A percentile compares a stretch with the other conserved stretches of the same genome.
These are phyloP conservation scores for Ambastaia sidthimunki DNA, from an alignment of 2,797 vertebrate species.

Conservation along the genomic window DNA sequence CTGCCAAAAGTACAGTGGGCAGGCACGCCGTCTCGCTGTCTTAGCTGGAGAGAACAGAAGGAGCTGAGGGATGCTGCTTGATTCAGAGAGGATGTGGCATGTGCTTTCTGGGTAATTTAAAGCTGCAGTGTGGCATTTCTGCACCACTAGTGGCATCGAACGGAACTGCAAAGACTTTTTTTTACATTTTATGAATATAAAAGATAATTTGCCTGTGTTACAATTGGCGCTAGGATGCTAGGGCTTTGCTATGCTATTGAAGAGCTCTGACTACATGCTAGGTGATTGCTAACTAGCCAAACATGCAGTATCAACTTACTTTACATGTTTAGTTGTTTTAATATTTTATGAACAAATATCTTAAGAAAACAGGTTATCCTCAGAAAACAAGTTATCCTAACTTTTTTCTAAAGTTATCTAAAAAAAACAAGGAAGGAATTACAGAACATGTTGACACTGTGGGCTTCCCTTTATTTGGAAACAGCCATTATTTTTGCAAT, in stretches of 20 bases:
- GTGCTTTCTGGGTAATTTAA: constrained; percentile 26
- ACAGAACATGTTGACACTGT: no score
- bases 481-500: background rate
- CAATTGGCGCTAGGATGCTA: background rate
- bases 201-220: background rate
- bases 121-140: background rate
- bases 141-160: background rate
- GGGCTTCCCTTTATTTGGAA: no score
- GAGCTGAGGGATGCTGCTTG: constrained; percentile 22
- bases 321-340: no score
- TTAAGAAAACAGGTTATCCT: no score
- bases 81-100: constrained; percentile 32
- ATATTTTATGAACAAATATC: no score
- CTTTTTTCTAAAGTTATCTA: no score
- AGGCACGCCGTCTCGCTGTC: constrained; percentile 21
- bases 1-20: constrained; percentile 53
- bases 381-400: no score
- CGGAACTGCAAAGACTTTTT: background rate
- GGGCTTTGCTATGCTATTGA: no score
- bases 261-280: no score
- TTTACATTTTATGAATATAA: background rate
- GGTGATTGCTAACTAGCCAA: no score
- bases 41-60: constrained; percentile 42
- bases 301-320: no score
- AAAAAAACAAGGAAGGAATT: no score